Evolutionary conservation across 2,797 vertebrate genomes (phyloP), one percentile per base, ranked within the genome.

Genomic region (Sciurus vulgaris): DNA sequence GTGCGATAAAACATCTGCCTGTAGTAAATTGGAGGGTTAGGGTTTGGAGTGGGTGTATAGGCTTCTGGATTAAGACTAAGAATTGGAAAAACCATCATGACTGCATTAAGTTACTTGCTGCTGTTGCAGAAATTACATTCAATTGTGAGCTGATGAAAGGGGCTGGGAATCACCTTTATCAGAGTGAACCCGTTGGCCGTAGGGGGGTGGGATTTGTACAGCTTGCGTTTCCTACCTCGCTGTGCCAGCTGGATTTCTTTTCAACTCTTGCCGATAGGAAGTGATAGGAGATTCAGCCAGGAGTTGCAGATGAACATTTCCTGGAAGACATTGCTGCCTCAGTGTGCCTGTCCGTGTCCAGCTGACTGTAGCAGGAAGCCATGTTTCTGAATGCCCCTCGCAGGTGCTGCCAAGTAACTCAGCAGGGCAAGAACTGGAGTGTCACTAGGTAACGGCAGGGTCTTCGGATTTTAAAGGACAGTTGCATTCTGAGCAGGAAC

Each of bases 41-140:
- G 35, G 44, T n/a, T 76, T 69, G 56, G 81, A 84, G 77, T 30
- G 77, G 30, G 0, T 51, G 4, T 10, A 15, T 78, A 44, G 81
- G n/a, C 47, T 78, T 83, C 73, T 63, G 67, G 69, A 51, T 90
- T 83, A 85, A 86, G 69, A 83, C 22, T 61, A 83, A 47, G 63
- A 69, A 67, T 63, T 56, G 88, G 33, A 15, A 49, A 70, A 47
- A 7, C 11, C 44, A 2, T 83, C 3, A 4, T 4, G 41, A 47
- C 7, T 33, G 41, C 69, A 13, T 59, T 83, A 33, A 85, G 69
- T 96, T 49, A 79, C 56, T 77, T 89, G 81, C 5, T 87, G 85
- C 7, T 54, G 30, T 56, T 89, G 72, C 26, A 78, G 81, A 83
- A 96, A 38, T 74, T 10, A 61, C 38, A 11, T 86, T 56, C 18